Conservation (phyloP, 2,797 vertebrate species). For the Chrosomus eos region DNA sequence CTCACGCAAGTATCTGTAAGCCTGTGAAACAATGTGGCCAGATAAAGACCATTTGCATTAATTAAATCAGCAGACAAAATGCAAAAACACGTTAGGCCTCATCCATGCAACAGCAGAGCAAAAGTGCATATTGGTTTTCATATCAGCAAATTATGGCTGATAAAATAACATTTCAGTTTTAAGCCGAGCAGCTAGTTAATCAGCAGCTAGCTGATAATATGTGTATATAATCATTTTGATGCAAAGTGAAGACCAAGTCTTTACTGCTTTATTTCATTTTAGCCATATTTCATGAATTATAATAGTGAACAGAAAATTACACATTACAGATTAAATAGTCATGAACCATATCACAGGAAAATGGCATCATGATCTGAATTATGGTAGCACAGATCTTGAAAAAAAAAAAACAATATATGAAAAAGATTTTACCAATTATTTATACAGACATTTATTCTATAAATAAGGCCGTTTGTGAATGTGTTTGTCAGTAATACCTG, state of each 20-base stretch:
- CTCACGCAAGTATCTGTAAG: constrained; percentile 95
- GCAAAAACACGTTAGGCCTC: not conserved
- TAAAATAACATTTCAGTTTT: not conserved
- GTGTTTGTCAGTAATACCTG: constrained; percentile 79
- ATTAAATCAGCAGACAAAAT: not conserved
- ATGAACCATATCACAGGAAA: not conserved
- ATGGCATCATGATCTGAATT: not conserved
- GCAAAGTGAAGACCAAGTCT: not conserved
- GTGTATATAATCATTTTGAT: not conserved
- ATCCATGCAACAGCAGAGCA: not conserved
- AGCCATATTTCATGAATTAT: not conserved
- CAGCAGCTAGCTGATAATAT: not conserved
- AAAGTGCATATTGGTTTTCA: not conserved
- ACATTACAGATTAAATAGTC: not conserved
- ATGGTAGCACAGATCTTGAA: not conserved
- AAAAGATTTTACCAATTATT: not conserved
- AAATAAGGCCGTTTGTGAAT: not conserved
- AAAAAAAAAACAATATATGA: not conserved
- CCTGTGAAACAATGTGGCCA: constrained; percentile 73
- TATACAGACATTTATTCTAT: not conserved
- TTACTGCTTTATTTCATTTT: not conserved
- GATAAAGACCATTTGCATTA: not conserved
- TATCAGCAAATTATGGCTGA: not conserved
- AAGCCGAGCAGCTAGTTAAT: not conserved
- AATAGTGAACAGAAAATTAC: not conserved